phyloP scores from a whole-genome alignment of 2,888 invertebrate genomes.

The Plutella xylostella region DNA sequence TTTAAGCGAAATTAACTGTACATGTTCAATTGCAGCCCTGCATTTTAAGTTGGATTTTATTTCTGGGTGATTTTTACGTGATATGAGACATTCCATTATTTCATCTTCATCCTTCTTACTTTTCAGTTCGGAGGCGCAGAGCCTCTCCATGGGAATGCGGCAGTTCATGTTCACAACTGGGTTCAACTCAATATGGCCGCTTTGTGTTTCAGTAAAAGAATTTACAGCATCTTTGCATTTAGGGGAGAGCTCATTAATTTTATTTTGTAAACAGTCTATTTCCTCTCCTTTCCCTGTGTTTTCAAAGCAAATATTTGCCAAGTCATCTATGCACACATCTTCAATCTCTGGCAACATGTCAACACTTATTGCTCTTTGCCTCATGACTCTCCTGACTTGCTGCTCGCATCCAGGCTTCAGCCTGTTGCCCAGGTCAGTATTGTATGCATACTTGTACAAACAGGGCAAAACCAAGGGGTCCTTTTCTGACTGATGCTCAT shows the following conservation, averaged over 20 bases:
- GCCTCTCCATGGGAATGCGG: slow-evolving; percentile 78
- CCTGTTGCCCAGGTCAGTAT: slow-evolving; percentile 56
- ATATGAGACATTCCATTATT: slow-evolving; percentile 93
- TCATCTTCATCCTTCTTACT: slow-evolving; percentile 85
- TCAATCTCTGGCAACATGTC: slow-evolving; percentile 96
- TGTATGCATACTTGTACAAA: slow-evolving; percentile 81
- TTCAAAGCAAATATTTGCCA: slow-evolving; percentile 85
- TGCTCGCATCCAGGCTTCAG: slow-evolving; percentile 73
- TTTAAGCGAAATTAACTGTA: slow-evolving; percentile 93
- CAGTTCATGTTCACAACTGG: slow-evolving; percentile 88
- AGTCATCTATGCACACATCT: slow-evolving; percentile 87
- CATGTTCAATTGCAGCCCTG: slow-evolving; percentile 94
- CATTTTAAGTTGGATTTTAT: slow-evolving; percentile 85
- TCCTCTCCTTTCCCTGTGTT: slow-evolving; percentile 92
- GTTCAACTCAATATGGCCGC: slow-evolving; percentile 90
- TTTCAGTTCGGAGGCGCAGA: slow-evolving; percentile 78
- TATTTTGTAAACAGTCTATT: slow-evolving; percentile 91
- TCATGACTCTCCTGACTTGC: slow-evolving; percentile 92
- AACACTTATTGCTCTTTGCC: slow-evolving; percentile 91
- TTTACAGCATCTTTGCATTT: slow-evolving; percentile 83
- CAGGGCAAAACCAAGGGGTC: slow-evolving; percentile 91
- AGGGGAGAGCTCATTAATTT: slow-evolving; percentile 75
- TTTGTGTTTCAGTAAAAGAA: slow-evolving; percentile 91
- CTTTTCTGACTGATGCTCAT: slow-evolving; percentile 78
- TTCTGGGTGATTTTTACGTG: slow-evolving; percentile 89